Base-by-base conservation (phyloP, 2,888 invertebrate genomes). In the Vandiemenella viatica region DNA sequence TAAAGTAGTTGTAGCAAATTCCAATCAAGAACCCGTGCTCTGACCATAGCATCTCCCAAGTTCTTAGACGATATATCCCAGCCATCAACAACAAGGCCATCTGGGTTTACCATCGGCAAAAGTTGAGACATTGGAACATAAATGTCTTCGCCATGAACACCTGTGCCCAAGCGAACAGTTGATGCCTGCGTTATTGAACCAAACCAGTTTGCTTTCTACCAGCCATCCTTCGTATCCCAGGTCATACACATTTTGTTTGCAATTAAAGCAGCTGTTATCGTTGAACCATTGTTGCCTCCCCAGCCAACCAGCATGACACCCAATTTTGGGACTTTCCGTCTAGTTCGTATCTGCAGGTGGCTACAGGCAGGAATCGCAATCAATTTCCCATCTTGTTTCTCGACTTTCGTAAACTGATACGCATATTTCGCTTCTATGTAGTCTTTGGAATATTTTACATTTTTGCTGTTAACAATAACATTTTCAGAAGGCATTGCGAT, bases 271-370 rank as follows among this genome's bases (percentile, higher is more conserved):
- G 90, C 96, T 0, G 91, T 90, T 54, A 95, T 77, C 0, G 96
- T 96, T 18, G 87, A 81, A 0, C 95, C 96, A 61, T 96, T 96
- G 71, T 96, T 96, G 37, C 96, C 96, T n/a, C 95, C 95, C 87
- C 92, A 89, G 2, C 96, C 96, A 0, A 95, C 90, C 52, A 96
- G 69, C 91, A 96, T 91, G 17, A 95, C 75, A 1, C 95, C 96
- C 42, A 91, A 65, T 60, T 79, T 83, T 5, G 53, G 53, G 5
- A 53, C 47, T 22, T 47, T 43, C 5, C 49, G 49, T 37, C 43
- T 46, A 6, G 93, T 95, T 37, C 82, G 78, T 59, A 95, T 84
- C 41, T 77, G 73, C 57, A 93, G 67, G 43, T 73, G 67, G n/a
- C 76, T 76, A 0, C 69, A 69, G 55, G 73, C 66, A 3, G 87